These are phyloP conservation scores for Platycnemis pennipes DNA, from an alignment of 2,888 invertebrate genomes.

Conservation along the genomic window DNA sequence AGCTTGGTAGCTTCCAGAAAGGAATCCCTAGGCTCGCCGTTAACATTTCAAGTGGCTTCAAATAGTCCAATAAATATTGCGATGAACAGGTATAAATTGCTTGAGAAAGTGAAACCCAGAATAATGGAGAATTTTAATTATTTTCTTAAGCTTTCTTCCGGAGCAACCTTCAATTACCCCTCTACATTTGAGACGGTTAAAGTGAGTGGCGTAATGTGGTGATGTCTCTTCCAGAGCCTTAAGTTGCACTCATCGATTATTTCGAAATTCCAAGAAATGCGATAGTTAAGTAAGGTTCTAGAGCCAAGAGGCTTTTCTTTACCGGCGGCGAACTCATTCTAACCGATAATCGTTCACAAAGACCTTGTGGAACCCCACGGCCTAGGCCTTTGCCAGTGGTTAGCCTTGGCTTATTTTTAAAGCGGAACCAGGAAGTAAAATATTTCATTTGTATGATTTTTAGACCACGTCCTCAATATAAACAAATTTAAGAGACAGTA, in stretches of 20 bases:
- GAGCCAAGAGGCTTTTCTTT: background rate
- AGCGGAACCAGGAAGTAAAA: background rate
- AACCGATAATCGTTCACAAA: background rate
- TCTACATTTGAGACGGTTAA: background rate
- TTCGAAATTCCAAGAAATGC: background rate
- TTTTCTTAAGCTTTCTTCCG: background rate
- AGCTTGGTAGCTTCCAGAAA: no score
- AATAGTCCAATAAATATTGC: background rate
- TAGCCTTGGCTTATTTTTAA: conserved; percentile 5
- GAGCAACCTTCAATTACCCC: background rate
- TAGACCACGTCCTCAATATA: background rate
- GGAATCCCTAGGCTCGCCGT: no score
- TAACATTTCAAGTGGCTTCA: background rate
- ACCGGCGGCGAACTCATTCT: background rate
- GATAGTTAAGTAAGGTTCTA: background rate
- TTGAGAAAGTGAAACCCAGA: background rate
- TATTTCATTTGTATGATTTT: background rate
- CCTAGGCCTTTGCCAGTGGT: background rate
- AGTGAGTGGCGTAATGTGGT: background rate
- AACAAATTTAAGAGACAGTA: background rate
- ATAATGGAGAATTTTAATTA: background rate
- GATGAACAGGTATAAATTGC: background rate
- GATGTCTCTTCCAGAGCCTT: background rate
- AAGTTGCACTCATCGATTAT: background rate
- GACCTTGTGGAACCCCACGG: background rate